These are phyloP conservation scores for Pedicia rivosa DNA, from an alignment of 2,888 invertebrate genomes.

Conservation along the genomic window DNA sequence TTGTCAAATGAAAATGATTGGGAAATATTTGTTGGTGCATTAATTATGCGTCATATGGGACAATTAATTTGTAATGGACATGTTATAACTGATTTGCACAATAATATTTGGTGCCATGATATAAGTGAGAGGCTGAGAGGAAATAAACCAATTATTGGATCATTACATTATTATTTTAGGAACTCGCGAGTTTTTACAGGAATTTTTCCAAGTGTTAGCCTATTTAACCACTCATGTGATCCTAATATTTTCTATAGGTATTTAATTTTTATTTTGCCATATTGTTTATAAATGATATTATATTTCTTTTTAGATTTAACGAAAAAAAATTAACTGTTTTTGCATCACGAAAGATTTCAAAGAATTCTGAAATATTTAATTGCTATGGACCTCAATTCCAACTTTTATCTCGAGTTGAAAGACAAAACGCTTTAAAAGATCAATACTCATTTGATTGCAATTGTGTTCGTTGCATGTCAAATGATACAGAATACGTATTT, in stretches of 20 bases:
- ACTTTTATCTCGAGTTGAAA: too few species aligned
- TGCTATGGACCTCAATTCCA: constrained; percentile 71
- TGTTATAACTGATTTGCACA: constrained; percentile 33
- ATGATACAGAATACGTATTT: too few species aligned
- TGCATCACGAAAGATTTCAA: constrained; percentile 42
- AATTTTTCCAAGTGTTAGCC: constrained; percentile 70
- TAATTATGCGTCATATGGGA: constrained; percentile 57
- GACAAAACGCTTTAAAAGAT: too few species aligned
- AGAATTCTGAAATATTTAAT: constrained; percentile 61
- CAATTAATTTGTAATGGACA: constrained; percentile 68
- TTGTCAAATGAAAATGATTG: constrained; percentile 25
- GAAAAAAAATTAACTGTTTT: constrained; percentile 53
- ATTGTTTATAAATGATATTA: too few species aligned
- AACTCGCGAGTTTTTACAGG: constrained; percentile 50
- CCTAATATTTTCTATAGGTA: constrained; percentile 63
- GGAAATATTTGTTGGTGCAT: constrained; percentile 41
- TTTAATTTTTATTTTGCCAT: too few species aligned
- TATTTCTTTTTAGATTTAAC: too few species aligned
- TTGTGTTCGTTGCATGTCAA: too few species aligned
- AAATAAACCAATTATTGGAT: constrained; percentile 16
- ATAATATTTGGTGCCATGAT: too few species aligned
- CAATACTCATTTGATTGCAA: too few species aligned
- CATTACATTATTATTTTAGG: constrained; percentile 17
- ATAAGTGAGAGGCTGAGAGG: too few species aligned
- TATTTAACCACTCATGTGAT: constrained; percentile 89